Evolutionary conservation across 2,113 vertebrate genomes (phyloP).

Genomic region (Oxyura jamaicensis): DNA sequence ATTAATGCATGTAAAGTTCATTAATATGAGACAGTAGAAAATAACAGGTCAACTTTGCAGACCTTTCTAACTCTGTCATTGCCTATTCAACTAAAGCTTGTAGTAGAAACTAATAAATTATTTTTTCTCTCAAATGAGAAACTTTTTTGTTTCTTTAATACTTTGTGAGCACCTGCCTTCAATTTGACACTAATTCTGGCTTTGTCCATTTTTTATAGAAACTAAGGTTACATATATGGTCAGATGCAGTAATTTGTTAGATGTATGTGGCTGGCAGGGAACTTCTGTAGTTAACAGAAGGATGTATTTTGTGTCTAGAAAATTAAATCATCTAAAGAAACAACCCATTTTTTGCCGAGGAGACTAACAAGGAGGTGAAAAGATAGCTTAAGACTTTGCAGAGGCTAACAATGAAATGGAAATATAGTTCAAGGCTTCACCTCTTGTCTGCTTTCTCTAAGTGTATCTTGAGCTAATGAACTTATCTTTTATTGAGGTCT

Average conservation of each 20-base stretch:
- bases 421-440: neutral
- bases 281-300: neutral
- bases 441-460: neutral
- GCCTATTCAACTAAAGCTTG: neutral
- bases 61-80: neutral
- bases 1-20: neutral
- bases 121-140: neutral
- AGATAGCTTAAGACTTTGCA: neutral
- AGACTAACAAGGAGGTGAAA: neutral
- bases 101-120: neutral
- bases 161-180: neutral
- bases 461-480: neutral
- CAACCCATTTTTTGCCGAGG: neutral
- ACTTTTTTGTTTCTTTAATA: neutral
- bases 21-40: neutral
- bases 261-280: neutral
- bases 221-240: neutral
- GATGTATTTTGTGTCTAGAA: neutral
- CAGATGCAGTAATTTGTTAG: neutral
- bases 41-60: neutral
- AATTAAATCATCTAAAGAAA: neutral
- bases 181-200: neutral
- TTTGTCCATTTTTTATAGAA: neutral
- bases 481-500: neutral
- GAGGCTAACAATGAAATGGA: neutral